Evolutionary conservation across 2,888 invertebrate genomes (phyloP).

Genomic region (Hecatera dysodea): DNA sequence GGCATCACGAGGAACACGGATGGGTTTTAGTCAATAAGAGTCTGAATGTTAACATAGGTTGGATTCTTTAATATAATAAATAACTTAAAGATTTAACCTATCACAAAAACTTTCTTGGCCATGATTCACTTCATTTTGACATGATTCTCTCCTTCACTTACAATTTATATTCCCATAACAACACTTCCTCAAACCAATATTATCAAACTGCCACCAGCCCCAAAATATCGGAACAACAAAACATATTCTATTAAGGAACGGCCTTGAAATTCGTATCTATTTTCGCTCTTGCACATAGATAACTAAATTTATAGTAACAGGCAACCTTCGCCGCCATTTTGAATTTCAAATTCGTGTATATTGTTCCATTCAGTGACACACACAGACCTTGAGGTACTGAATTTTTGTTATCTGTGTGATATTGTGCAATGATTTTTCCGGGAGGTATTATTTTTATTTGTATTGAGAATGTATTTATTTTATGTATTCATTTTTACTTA

Average conservation of each 20-base stretch:
- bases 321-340: constrained; percentile 42
- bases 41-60: too few species aligned
- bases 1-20: too few species aligned
- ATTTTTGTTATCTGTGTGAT: constrained; percentile 48
- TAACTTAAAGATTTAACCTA: too few species aligned
- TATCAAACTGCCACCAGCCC: not conserved
- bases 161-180: not conserved
- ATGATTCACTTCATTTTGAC: not conserved
- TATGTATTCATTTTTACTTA: not conserved
- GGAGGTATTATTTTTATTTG: not conserved
- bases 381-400: constrained; percentile 32
- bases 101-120: not conserved
- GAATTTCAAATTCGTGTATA: constrained; percentile 59
- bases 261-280: constrained; percentile 28
- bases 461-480: not conserved
- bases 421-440: not conserved
- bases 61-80: too few species aligned
- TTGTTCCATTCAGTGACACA: constrained; percentile 45
- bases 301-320: constrained; percentile 53
- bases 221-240: not conserved
- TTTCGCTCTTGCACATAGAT: constrained; percentile 41
- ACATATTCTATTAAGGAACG: not conserved
- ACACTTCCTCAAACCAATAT: not conserved
- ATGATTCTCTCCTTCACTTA: not conserved
- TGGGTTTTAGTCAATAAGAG: too few species aligned